Evolutionary conservation across 2,888 invertebrate genomes (phyloP).

Genomic region (Cancer borealis): DNA sequence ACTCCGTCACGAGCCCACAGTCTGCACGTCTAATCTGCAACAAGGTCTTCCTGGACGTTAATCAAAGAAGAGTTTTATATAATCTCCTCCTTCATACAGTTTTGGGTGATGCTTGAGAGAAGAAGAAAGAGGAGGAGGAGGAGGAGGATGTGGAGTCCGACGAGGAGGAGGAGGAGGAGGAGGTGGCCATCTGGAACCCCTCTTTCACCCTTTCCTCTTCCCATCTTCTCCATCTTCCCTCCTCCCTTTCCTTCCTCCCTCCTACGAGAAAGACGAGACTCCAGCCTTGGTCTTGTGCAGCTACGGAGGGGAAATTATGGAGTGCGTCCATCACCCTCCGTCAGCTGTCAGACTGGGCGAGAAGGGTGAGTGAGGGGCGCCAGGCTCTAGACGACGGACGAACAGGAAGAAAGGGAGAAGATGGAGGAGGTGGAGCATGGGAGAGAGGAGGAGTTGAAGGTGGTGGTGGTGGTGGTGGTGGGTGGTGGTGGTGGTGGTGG

Average conservation of each 20-base stretch:
- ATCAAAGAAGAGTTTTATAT: constrained; percentile 4
- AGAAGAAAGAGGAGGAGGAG: background rate
- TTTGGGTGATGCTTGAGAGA: background rate
- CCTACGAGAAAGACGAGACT: constrained; percentile 9
- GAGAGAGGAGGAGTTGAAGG: background rate
- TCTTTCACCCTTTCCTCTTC: constrained; percentile 21
- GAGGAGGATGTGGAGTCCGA: background rate
- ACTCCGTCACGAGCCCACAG: background rate
- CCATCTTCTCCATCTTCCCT: background rate
- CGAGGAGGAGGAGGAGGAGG: background rate
- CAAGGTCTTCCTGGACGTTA: background rate
- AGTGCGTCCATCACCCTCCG: constrained; percentile 61
- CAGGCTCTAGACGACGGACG: background rate
- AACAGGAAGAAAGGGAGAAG: background rate
- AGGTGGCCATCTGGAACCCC: constrained; percentile 9
- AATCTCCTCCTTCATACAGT: background rate
- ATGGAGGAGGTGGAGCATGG: background rate
- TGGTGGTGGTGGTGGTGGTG: background rate
- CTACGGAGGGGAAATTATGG: constrained; percentile 60
- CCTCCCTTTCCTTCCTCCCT: constrained; percentile 14
- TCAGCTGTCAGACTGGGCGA: constrained; percentile 59
- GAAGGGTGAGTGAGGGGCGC: constrained; percentile 55
- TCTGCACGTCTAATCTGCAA: constrained; percentile 23
- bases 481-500: background rate
- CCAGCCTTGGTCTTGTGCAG: constrained; percentile 21